Conservation (phyloP, 2,113 vertebrate genomes). For the Dissostichus mawsoni region DNA sequence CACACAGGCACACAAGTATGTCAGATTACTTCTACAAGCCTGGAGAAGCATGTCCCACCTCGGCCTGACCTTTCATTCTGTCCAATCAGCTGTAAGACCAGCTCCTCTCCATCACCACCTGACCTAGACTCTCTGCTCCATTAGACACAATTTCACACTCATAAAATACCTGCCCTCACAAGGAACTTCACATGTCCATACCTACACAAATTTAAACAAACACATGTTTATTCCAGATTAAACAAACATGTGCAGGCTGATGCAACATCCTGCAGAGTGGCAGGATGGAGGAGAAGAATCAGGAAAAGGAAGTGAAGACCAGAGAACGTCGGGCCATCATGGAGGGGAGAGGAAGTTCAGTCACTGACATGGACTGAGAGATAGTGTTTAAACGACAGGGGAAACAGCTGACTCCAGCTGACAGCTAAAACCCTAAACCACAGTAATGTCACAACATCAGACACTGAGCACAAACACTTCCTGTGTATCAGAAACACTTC, state of each 20-base stretch:
- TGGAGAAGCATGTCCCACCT: slow-evolving; percentile 45
- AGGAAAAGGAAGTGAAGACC: slow-evolving; percentile 48
- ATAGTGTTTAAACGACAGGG: slow-evolving; percentile 47
- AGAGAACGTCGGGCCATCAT: background rate
- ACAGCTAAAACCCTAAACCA: slow-evolving; percentile 50
- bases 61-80: slow-evolving; percentile 52
- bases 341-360: slow-evolving; percentile 52
- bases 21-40: slow-evolving; percentile 47
- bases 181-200: slow-evolving; percentile 9
- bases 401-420: slow-evolving; percentile 53
- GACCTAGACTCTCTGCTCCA: slow-evolving; percentile 59
- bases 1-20: slow-evolving; percentile 9
- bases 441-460: slow-evolving; percentile 46
- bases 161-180: background rate
- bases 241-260: background rate
- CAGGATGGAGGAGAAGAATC: slow-evolving; percentile 23
- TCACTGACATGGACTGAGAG: slow-evolving; percentile 34
- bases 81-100: slow-evolving; percentile 51
- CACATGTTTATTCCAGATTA: slow-evolving; percentile 28
- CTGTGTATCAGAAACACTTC: slow-evolving; percentile 38
- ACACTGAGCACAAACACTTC: slow-evolving; percentile 34
- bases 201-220: slow-evolving; percentile 7
- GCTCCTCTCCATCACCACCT: slow-evolving; percentile 52
- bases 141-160: slow-evolving; percentile 23
- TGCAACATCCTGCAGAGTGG: slow-evolving; percentile 29